A percentile compares a stretch with the other conserved stretches of the same genome.
These are phyloP conservation scores for Anseranas semipalmata DNA, from an alignment of 2,113 vertebrate species.

Conservation along the genomic window DNA sequence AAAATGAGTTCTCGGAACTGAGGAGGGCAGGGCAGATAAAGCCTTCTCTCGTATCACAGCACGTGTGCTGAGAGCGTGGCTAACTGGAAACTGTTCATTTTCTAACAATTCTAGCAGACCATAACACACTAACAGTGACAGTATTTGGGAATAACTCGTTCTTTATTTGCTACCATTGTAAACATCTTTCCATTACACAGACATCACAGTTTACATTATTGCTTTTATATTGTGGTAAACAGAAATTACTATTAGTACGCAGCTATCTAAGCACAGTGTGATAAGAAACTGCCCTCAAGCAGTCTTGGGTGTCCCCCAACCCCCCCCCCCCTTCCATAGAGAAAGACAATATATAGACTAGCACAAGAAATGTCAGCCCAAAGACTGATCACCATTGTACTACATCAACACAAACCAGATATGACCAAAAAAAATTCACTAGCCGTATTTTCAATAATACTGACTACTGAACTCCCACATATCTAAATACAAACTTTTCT, in stretches of 20 bases:
- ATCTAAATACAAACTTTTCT: not conserved
- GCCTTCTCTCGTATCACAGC: not conserved
- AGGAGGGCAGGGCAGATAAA: not conserved
- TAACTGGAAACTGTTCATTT: accelerated
- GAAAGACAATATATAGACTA: not conserved
- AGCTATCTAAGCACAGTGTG: constrained; percentile 51
- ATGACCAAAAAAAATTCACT: not conserved
- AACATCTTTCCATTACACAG: constrained; percentile 51
- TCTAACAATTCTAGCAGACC: not conserved
- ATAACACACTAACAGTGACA: not conserved
- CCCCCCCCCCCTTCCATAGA: not conserved
- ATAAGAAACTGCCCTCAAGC: not conserved
- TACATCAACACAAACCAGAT: constrained; percentile 16
- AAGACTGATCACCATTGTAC: not conserved
- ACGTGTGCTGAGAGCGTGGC: not conserved
- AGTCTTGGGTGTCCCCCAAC: not conserved
- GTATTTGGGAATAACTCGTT: not conserved
- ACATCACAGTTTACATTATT: constrained; percentile 70
- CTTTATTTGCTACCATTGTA: constrained; percentile 74
- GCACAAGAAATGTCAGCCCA: not conserved
- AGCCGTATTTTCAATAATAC: not conserved
- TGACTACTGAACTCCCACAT: not conserved
- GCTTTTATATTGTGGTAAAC: constrained; percentile 54
- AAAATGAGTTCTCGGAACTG: not conserved
- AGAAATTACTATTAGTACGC: not conserved